Base-by-base conservation (phyloP, 2,888 invertebrate genomes). In the Synanthedon vespiformis region DNA sequence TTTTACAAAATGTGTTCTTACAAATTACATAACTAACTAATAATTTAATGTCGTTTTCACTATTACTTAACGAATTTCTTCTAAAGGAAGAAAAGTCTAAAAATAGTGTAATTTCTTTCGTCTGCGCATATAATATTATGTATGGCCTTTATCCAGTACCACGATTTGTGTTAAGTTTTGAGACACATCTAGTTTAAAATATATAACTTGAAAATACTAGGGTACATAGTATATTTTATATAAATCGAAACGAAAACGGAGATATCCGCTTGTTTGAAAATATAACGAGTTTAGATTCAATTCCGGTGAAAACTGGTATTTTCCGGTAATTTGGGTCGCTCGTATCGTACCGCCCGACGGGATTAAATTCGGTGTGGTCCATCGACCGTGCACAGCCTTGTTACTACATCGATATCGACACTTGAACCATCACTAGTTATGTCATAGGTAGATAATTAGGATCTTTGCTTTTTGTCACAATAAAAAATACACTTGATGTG, bases 311-410 rank as follows among this genome's bases (percentile, higher is more conserved):
- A 40, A 12, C 48, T 12, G 22, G 27, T 13, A 52, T 52, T 52
- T 52, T 49, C 49, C 52, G 49, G n/a, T 41, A 49, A 52, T 52
- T 41, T 52, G 51, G 44, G 27, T 27, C 41, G 41, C 22, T 27
- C 40, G 40, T 34, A 22, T 22, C 40, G 22, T 22, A 49, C n/a
- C 49, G 41, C 51, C 41, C 40, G 53, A 55, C 50, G 49, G 53
- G 55, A 56, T 56, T 56, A 56, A 34, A 34, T 10, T 34, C 44
- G 49, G 52, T 14, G 49, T 22, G 51, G 51, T 34, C 55, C 53
- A 52, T 54, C 47, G 53, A 51, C 40, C 52, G 54, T 52, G 49
- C 18, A 34, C 50, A 48, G 49, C 53, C 53, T 54, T 52, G 52
- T 54, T 54, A 44, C 14, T 14, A 44, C 14, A 14, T 12, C 44